phyloP scores from a whole-genome alignment of 2,888 invertebrate species.

The Diaperis boleti region DNA sequence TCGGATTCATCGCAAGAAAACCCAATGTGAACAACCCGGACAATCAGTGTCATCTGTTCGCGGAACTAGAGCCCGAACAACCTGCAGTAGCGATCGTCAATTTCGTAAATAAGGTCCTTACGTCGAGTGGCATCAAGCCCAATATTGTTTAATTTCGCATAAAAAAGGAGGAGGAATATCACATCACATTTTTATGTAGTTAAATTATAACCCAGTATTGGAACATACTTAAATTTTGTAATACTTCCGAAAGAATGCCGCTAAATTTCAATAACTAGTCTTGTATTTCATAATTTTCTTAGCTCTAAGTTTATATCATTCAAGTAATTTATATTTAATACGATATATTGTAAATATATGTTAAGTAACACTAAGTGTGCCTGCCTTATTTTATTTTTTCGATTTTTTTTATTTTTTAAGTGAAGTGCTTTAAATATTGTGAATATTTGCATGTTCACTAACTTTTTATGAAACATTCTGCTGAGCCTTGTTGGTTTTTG shows the following conservation, averaged over 20 bases:
- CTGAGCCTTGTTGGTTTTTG: constrained; percentile 59
- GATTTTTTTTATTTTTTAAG: constrained; percentile 48
- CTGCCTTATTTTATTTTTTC: constrained; percentile 53
- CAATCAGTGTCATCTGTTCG: constrained; percentile 98
- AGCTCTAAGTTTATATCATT: constrained; percentile 30
- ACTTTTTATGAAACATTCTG: constrained; percentile 38
- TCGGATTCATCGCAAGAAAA: constrained; percentile 95
- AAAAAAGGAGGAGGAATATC: constrained; percentile 44
- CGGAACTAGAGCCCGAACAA: constrained; percentile 92
- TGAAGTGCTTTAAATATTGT: constrained; percentile 64
- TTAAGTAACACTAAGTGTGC: constrained; percentile 60
- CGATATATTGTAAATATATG: constrained; percentile 49
- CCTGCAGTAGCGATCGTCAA: constrained; percentile 96
- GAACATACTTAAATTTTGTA: constrained; percentile 32
- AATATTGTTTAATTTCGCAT: constrained; percentile 67
- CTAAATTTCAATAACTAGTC: constrained; percentile 57
- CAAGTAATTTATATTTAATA: constrained; percentile 35
- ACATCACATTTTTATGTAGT: constrained; percentile 48
- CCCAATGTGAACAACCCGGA: constrained; percentile 83
- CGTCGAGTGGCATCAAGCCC: constrained; percentile 70
- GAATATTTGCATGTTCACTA: constrained; percentile 62
- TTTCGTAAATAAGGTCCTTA: constrained; percentile 85
- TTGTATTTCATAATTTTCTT: constrained; percentile 45
- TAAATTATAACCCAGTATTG: constrained; percentile 35
- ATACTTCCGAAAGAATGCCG: constrained; percentile 38